Base-by-base conservation (phyloP, 2,888 invertebrate species). In the Drosophila anomelani region DNA sequence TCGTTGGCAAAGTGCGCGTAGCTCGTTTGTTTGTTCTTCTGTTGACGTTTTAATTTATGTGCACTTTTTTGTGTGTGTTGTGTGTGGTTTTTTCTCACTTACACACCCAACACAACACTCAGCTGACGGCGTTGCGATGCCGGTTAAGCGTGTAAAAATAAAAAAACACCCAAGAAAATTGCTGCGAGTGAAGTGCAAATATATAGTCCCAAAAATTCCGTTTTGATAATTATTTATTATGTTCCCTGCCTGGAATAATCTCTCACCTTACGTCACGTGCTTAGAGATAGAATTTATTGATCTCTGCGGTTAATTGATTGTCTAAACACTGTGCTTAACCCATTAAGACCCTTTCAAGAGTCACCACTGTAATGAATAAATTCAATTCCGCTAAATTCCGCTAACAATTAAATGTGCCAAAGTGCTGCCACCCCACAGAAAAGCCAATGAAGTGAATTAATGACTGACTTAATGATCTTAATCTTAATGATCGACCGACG, bases 1-100 rank as follows among this genome's bases (percentile, higher is more conserved):
- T 64, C 62, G 43, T 55, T 68, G 56, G 20, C 57, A 63, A 77
- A 64, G 58, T 74, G 62, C 58, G 63, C 66, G 66, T 44, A 72
- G 55, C 61, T 44, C 72, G 70, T 55, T 60, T 71, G 70, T 70
- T 70, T 59, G 77, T 56, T 76, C 58, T 71, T 62, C 60, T 64
- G 73, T 76, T 83, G 78, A 80, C 76, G 69, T 64, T 76, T 78
- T 70, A 73, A 78, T 83, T 80, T 62, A 58, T 67, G 80, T 77
- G 70, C 63, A 85, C 32, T 67, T 68, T 67, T 46, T 17, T 51
- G 51, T 53, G 51, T 53, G 20, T 15, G 41, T 12, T 36, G 20
- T 53, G 51, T 15, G 29, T 10, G 29, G 12, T 7, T 43, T 20
- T 43, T 57, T 47, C 32, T 4, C 46, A 26, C 46, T 32, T 17